These are phyloP conservation scores for Liopterus haemorrhoidalis DNA, from an alignment of 2,888 invertebrate genomes.

Conservation along the genomic window DNA sequence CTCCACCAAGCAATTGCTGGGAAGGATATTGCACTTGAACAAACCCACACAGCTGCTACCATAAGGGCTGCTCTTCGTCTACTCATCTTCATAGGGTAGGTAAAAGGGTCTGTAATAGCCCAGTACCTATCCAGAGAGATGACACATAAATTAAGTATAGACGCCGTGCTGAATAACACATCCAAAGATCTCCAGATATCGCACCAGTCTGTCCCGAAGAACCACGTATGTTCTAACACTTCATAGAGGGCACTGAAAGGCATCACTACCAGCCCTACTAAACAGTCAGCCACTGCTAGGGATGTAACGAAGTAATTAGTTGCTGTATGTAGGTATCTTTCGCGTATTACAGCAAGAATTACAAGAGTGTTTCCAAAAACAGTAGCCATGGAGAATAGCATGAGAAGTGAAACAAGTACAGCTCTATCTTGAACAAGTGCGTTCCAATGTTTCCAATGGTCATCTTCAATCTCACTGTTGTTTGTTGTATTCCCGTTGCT, in stretches of 20 bases:
- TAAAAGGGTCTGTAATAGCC: conserved; percentile 98
- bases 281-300: conserved; percentile 90
- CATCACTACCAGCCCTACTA: conserved; percentile 96
- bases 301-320: conserved; percentile 98
- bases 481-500: conserved; percentile 35
- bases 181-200: conserved; percentile 97
- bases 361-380: conserved; percentile 94
- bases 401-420: conserved; percentile 70
- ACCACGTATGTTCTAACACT: conserved; percentile 84
- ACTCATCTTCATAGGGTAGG: conserved; percentile 93
- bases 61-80: conserved; percentile 76
- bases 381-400: conserved; percentile 84
- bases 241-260: conserved; percentile 92
- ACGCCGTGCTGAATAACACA: conserved; percentile 94
- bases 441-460: conserved; percentile 47
- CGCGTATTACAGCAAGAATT: conserved; percentile 86
- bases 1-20: conserved; percentile 97
- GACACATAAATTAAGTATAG: conserved; percentile 94
- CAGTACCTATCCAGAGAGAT: conserved; percentile 95
- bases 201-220: conserved; percentile 93
- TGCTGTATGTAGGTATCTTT: conserved; percentile 90
- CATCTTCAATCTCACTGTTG: conserved; percentile 28
- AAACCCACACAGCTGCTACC: conserved; percentile 93
- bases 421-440: conserved; percentile 63
- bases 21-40: conserved; percentile 94